Percentiles rank a stretch among this genome's conserved stretches.
Conservation (phyloP, 2,888 invertebrate genomes). For the Pristionchus arcanus region DNA sequence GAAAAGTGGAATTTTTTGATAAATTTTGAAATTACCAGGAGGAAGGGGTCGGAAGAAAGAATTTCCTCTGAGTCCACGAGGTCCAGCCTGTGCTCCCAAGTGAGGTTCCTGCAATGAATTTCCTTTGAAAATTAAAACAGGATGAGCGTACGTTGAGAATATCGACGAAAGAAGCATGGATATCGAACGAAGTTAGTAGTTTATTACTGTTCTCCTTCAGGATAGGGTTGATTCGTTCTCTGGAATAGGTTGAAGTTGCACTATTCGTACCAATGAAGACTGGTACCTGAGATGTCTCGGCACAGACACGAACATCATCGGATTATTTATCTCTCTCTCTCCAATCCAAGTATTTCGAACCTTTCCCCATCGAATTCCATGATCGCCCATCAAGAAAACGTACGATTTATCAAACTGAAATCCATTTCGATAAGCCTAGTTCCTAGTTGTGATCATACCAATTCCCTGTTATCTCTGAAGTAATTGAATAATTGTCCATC, state of each 20-base stretch:
- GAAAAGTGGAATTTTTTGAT: background rate
- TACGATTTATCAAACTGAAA: constrained; percentile 52
- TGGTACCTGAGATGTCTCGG: constrained; percentile 28
- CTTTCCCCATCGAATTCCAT: constrained; percentile 52
- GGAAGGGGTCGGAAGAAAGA: constrained; percentile 38
- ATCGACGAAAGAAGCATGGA: constrained; percentile 45
- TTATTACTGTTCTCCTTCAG: constrained; percentile 30
- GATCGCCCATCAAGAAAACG: constrained; percentile 50
- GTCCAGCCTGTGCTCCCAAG: background rate
- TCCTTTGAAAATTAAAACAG: background rate
- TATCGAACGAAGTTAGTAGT: constrained; percentile 46
- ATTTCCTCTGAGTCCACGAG: constrained; percentile 6
- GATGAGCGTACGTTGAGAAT: constrained; percentile 33
- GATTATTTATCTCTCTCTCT: constrained; percentile 49
- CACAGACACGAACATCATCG: constrained; percentile 49
- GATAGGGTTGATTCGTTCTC: constrained; percentile 1
- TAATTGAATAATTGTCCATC: constrained; percentile 67
- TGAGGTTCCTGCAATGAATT: constrained; percentile 28
- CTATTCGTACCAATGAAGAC: no score
- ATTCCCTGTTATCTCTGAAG: constrained; percentile 61
- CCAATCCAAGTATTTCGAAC: constrained; percentile 52
- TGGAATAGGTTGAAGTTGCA: background rate
- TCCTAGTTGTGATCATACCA: background rate
- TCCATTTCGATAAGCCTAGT: background rate
- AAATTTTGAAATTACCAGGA: background rate